Evolutionary conservation across 2,113 vertebrate species (phyloP).

Genomic region (Percopsis transmontana): DNA sequence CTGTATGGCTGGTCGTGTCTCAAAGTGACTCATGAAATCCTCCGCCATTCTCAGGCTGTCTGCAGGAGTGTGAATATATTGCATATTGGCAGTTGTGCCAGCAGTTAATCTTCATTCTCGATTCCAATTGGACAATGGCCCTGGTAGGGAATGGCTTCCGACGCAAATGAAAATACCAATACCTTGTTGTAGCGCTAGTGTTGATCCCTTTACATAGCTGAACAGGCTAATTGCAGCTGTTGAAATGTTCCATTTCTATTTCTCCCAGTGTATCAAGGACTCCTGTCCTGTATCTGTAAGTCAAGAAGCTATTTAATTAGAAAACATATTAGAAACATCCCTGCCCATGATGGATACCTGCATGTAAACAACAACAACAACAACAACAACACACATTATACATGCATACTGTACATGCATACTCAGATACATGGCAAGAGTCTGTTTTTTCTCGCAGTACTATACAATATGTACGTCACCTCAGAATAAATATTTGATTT

Average conservation of each 20-base stretch:
- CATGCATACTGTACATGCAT: slow-evolving; percentile 2
- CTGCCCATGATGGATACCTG: no score
- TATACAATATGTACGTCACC: slow-evolving; percentile 52
- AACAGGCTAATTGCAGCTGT: background rate
- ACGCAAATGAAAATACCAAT: slow-evolving; percentile 53
- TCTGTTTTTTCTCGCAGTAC: slow-evolving; percentile 38
- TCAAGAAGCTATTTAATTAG: no score
- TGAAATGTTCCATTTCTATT: background rate
- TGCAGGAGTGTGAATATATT: slow-evolving; percentile 52
- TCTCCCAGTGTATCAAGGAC: background rate
- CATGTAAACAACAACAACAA: background rate
- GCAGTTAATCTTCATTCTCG: slow-evolving; percentile 37
- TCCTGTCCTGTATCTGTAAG: background rate
- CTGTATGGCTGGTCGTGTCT: slow-evolving; percentile 43
- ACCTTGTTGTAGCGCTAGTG: slow-evolving; percentile 17
- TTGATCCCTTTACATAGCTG: slow-evolving; percentile 1
- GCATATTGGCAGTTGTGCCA: slow-evolving; percentile 58
- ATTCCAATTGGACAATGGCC: slow-evolving; percentile 55
- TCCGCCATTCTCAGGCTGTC: slow-evolving; percentile 56
- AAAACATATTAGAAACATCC: no score
- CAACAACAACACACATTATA: background rate
- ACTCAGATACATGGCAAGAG: slow-evolving; percentile 21
- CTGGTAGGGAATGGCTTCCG: slow-evolving; percentile 37
- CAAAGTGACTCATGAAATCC: slow-evolving; percentile 56
- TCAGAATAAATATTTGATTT: slow-evolving; percentile 64